phyloP scores from a whole-genome alignment of 1,140 invertebrate genomes.

The Magallana ariakensis region DNA sequence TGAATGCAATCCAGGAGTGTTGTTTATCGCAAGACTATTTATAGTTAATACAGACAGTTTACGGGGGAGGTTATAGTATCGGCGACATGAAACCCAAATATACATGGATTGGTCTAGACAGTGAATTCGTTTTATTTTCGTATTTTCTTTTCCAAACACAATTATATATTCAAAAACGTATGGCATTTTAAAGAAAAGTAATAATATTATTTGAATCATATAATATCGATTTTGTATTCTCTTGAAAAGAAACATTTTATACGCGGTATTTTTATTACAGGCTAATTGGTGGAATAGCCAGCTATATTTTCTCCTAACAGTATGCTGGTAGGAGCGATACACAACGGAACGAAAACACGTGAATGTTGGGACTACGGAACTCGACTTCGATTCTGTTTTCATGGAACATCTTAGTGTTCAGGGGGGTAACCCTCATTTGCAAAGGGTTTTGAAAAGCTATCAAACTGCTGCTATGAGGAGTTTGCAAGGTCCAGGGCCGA shows the following conservation, averaged over 20 bases:
- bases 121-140: background rate
- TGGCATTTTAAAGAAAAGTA: too few relatives aligned
- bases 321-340: slow-evolving; percentile 44
- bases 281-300: slow-evolving; percentile 59
- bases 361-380: slow-evolving; percentile 38
- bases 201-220: background rate
- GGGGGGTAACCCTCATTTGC: slow-evolving; percentile 87
- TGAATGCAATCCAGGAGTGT: background rate
- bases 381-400: slow-evolving; percentile 53
- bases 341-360: slow-evolving; percentile 36
- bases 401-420: slow-evolving; percentile 71
- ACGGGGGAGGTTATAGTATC: slow-evolving; percentile 35
- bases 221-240: slow-evolving; percentile 4
- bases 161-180: slow-evolving; percentile 3
- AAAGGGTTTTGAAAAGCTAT: slow-evolving; percentile 95
- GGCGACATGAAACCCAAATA: slow-evolving; percentile 40
- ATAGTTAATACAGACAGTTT: slow-evolving; percentile 36
- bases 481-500: slow-evolving; percentile 94
- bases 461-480: slow-evolving; percentile 94
- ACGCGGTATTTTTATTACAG: background rate
- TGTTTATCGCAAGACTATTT: slow-evolving; percentile 27
- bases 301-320: slow-evolving; percentile 50
- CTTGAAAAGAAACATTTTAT: slow-evolving; percentile 32
- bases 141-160: background rate
- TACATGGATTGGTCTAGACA: slow-evolving; percentile 24